Percentiles rank a stretch among this genome's conserved stretches.
Conservation (phyloP, 2,888 invertebrate genomes). For the Sphecodes monilicornis region DNA sequence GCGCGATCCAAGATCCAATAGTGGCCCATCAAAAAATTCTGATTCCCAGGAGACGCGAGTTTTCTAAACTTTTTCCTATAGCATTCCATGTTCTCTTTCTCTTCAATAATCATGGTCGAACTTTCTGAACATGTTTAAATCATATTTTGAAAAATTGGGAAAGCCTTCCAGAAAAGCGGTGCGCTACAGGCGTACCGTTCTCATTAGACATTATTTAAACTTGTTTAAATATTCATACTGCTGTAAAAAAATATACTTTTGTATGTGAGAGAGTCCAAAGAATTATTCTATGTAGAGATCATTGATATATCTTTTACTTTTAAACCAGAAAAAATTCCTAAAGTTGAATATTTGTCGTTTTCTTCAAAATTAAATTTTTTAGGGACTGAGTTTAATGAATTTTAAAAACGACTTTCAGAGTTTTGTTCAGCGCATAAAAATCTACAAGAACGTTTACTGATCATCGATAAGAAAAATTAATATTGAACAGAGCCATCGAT, state of each 20-base stretch:
- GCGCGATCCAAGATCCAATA: neutral
- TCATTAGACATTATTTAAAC: too few relatives aligned
- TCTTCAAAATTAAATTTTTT: neutral
- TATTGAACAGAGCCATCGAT: neutral
- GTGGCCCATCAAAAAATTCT: constrained; percentile 5
- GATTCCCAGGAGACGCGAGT: neutral
- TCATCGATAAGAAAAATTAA: neutral
- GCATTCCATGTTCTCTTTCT: neutral
- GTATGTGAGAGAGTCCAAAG: too few relatives aligned
- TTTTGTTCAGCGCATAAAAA: neutral
- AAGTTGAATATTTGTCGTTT: too few relatives aligned
- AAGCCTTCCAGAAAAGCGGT: too few relatives aligned
- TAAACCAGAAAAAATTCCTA: too few relatives aligned
- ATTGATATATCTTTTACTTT: too few relatives aligned
- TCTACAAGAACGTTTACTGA: neutral
- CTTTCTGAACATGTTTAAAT: neutral
- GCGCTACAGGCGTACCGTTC: too few relatives aligned
- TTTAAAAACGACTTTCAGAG: neutral
- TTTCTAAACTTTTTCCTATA: neutral
- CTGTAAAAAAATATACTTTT: too few relatives aligned
- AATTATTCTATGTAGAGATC: too few relatives aligned
- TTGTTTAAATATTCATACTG: too few relatives aligned
- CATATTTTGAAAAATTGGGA: too few relatives aligned
- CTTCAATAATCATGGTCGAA: neutral
- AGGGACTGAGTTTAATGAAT: neutral